Conservation (phyloP, 2,888 invertebrate genomes). For the Pheosia gnoma region DNA sequence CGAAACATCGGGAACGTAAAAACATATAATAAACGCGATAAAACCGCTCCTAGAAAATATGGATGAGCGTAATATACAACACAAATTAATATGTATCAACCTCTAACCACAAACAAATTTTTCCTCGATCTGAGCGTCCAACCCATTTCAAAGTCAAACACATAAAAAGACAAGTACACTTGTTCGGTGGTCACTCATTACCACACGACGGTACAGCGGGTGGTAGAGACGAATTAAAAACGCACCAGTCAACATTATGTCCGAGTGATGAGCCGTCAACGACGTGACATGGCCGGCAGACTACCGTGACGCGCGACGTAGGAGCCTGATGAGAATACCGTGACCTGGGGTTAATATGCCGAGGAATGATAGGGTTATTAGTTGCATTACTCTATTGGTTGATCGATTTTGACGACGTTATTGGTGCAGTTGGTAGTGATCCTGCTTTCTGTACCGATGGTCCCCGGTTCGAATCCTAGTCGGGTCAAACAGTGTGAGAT, state of each 20-base stretch:
- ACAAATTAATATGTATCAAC: too few relatives aligned
- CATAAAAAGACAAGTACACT: conserved; percentile 11
- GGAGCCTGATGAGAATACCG: conserved; percentile 39
- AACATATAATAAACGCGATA: too few relatives aligned
- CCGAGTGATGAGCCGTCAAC: conserved; percentile 68
- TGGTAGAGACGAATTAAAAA: conserved; percentile 59
- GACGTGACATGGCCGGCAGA: conserved; percentile 60
- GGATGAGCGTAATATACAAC: too few relatives aligned
- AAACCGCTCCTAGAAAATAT: too few relatives aligned
- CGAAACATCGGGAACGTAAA: too few relatives aligned
- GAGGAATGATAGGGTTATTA: conserved; percentile 44
- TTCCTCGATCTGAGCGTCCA: neutral
- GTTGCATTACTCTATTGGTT: neutral
- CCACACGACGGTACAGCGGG: conserved; percentile 40
- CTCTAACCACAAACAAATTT: too few relatives aligned
- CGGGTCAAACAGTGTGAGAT: too few relatives aligned
- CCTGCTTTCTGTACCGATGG: too few relatives aligned
- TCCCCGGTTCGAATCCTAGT: too few relatives aligned
- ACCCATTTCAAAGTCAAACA: conserved; percentile 11
- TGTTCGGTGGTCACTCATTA: conserved; percentile 24
- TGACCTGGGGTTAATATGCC: conserved; percentile 57
- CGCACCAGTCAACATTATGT: conserved; percentile 73
- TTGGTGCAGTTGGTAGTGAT: too few relatives aligned
- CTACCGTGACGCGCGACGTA: conserved; percentile 62
- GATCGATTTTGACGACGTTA: too few relatives aligned